Evolutionary conservation across 1,140 invertebrate species (phyloP).

Genomic region (Calosoma granatense): DNA sequence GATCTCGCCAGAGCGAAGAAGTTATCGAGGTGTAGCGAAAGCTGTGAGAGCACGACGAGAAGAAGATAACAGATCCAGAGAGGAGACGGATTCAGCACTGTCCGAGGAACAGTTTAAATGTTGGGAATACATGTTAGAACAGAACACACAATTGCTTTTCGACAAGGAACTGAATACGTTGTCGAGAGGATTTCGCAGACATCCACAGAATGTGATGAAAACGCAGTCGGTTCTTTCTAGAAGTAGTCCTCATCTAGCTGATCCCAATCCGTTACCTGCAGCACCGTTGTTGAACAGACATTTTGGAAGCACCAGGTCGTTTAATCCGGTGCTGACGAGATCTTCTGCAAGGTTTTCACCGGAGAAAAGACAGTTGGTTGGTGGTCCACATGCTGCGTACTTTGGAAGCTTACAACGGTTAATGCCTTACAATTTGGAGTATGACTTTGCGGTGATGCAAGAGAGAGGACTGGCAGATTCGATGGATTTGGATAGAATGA

Average conservation of each 20-base stretch:
- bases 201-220: conserved; percentile 35
- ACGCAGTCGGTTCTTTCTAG: conserved; percentile 41
- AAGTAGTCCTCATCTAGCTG: conserved; percentile 46
- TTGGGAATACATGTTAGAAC: conserved; percentile 88
- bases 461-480: conserved; percentile 60
- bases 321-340: conserved; percentile 42
- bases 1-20: conserved; percentile 36
- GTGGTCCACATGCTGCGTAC: conserved; percentile 73
- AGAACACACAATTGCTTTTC: conserved; percentile 79
- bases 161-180: conserved; percentile 80
- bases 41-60: conserved; percentile 42
- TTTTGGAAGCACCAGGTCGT: conserved; percentile 68
- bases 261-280: conserved; percentile 34
- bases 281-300: conserved; percentile 57
- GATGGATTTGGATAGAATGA: conserved; percentile 69
- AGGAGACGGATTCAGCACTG: conserved; percentile 47
- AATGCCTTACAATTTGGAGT: conserved; percentile 77
- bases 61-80: conserved; percentile 40
- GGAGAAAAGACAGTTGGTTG: conserved; percentile 43
- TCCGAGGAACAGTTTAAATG: conserved; percentile 83
- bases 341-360: conserved; percentile 24
- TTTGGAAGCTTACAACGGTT: conserved; percentile 72
- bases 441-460: conserved; percentile 71
- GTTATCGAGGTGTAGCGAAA: conserved; percentile 44
- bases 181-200: conserved; percentile 46